A percentile compares a stretch with the other conserved stretches of the same genome.
Evolutionary conservation across 64 coral and sea anemone species (phyloP).

Genomic region (Trachythela sp.): DNA sequence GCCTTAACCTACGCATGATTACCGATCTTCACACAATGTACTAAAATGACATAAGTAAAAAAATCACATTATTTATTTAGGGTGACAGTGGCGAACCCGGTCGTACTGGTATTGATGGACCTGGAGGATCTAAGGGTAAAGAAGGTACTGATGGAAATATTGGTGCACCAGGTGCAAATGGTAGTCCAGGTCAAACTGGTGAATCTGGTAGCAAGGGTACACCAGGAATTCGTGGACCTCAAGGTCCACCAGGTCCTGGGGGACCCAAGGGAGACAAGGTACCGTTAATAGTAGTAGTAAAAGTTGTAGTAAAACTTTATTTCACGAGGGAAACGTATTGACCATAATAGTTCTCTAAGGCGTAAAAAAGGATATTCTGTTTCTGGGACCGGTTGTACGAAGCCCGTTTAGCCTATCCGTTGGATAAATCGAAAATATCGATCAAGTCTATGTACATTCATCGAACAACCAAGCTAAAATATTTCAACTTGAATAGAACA

Average conservation of each 20-base stretch:
- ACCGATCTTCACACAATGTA: too few species aligned
- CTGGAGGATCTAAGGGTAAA: background rate
- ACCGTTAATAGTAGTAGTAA: background rate
- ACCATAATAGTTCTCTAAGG: too few species aligned
- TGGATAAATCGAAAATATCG: too few species aligned
- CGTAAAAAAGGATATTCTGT: too few species aligned
- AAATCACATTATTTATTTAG: background rate
- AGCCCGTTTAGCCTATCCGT: too few species aligned
- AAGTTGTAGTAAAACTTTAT: background rate
- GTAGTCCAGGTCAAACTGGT: background rate
- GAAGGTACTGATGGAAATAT: background rate
- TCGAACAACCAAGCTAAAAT: too few species aligned
- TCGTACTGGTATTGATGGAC: background rate
- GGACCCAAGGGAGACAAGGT: constrained; percentile 1
- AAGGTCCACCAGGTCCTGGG: background rate
- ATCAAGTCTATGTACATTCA: too few species aligned
- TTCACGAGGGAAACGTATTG: background rate
- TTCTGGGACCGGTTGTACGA: too few species aligned
- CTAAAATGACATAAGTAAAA: too few species aligned
- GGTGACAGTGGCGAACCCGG: background rate
- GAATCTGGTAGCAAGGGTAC: background rate
- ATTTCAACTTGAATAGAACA: too few species aligned
- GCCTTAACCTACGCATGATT: too few species aligned
- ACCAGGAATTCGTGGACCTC: background rate
- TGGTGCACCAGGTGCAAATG: background rate